Percentiles rank a stretch among this genome's conserved stretches.
Evolutionary conservation across 2,113 vertebrate genomes (phyloP).

Genomic region (Syngnathoides biaculeatus): DNA sequence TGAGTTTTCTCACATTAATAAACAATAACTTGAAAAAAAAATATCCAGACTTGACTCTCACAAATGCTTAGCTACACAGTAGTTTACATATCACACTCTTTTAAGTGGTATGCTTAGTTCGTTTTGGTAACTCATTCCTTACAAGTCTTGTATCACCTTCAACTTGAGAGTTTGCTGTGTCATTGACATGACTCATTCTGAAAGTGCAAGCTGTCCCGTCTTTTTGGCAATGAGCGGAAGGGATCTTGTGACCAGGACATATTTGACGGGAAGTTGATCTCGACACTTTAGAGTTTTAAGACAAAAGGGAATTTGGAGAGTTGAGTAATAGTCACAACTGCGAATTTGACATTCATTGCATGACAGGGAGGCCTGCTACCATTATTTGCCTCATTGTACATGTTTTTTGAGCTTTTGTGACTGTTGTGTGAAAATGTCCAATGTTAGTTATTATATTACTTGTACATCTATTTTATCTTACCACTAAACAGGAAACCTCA

Average conservation of each 20-base stretch:
- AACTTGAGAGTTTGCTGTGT: constrained; percentile 24
- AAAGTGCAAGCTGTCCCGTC: not conserved
- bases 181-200: constrained; percentile 38
- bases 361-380: not conserved
- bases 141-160: not conserved
- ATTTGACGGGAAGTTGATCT: not conserved
- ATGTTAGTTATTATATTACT: not conserved
- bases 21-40: not conserved
- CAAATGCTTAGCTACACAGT: constrained; percentile 9
- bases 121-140: not conserved
- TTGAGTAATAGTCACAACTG: not conserved
- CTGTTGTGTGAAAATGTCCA: not conserved
- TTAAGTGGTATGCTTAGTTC: not conserved
- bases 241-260: constrained; percentile 4
- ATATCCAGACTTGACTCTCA: not conserved
- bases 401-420: too few relatives aligned
- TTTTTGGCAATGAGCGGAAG: not conserved
- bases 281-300: not conserved
- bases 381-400: not conserved
- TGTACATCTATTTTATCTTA: not conserved
- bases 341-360: not conserved
- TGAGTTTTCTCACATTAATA: not conserved
- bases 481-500: not conserved
- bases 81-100: not conserved
- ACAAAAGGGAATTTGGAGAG: not conserved